Evolutionary conservation across 2,113 vertebrate genomes (phyloP).

Genomic region (Poicephalus meyeri): DNA sequence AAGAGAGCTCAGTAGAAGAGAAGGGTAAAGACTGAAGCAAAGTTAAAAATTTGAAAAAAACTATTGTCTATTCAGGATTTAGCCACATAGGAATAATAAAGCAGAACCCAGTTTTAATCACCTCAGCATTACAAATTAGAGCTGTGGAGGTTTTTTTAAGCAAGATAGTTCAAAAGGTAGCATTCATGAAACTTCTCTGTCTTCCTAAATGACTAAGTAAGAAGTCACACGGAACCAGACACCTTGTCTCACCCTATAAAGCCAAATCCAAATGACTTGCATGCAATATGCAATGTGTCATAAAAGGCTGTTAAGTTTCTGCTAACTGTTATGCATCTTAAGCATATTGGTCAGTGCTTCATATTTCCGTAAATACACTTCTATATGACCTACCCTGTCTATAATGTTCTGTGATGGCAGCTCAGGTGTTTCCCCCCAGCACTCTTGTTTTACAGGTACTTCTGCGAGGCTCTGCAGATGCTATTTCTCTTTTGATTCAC

Average conservation of each 20-base stretch:
- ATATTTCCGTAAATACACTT: fast-evolving
- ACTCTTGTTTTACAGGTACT: not conserved
- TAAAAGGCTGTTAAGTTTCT: not conserved
- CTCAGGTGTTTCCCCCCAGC: not conserved
- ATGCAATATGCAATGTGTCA: not conserved
- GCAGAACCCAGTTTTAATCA: not conserved
- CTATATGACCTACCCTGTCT: fast-evolving
- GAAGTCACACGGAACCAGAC: not conserved
- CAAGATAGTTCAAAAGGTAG: not conserved
- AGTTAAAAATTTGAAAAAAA: not conserved
- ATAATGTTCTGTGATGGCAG: not conserved
- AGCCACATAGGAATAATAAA: not conserved
- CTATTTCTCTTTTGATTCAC: not conserved
- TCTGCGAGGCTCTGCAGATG: not conserved
- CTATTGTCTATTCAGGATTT: not conserved
- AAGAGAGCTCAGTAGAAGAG: not conserved
- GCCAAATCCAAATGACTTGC: not conserved
- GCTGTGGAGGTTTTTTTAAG: not conserved
- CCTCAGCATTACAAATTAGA: not conserved
- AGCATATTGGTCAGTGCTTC: not conserved
- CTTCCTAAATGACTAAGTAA: not conserved
- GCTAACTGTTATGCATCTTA: not conserved
- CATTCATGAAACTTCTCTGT: not conserved
- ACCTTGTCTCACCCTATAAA: not conserved
- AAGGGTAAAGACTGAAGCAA: not conserved